Evolutionary conservation across 1,140 invertebrate species (phyloP).

Genomic region (Drosophila pruinosa): DNA sequence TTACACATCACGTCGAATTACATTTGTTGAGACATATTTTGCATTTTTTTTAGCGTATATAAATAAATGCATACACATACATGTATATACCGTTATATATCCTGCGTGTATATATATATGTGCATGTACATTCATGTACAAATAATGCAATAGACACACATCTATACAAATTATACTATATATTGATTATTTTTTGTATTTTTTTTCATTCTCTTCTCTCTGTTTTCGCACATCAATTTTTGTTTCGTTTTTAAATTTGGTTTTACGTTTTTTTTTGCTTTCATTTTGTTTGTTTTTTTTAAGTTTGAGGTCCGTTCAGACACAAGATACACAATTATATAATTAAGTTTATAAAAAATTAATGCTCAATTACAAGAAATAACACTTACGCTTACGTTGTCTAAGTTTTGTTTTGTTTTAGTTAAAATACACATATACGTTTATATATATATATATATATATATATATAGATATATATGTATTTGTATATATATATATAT

Average conservation of each 20-base stretch:
- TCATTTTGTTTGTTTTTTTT: slow-evolving; percentile 24
- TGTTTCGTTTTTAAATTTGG: slow-evolving; percentile 18
- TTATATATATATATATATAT: slow-evolving; percentile 16
- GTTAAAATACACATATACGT: slow-evolving; percentile 58
- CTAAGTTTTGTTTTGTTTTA: slow-evolving; percentile 54
- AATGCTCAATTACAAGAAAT: slow-evolving; percentile 80
- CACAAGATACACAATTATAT: slow-evolving; percentile 71
- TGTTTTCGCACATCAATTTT: slow-evolving; percentile 45
- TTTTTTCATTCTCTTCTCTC: slow-evolving; percentile 45
- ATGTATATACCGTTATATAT: slow-evolving; percentile 48
- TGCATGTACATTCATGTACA: slow-evolving; percentile 71
- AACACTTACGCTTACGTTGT: slow-evolving; percentile 76
- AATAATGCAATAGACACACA: slow-evolving; percentile 81
- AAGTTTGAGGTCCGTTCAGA: slow-evolving; percentile 80
- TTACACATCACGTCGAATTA: slow-evolving; percentile 81
- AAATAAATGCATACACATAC: slow-evolving; percentile 61
- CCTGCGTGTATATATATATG: slow-evolving; percentile 24
- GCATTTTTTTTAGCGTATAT: slow-evolving; percentile 65
- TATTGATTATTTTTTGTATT: slow-evolving; percentile 64
- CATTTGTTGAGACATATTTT: slow-evolving; percentile 58
- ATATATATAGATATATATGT: slow-evolving; percentile 8
- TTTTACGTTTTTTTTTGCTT: slow-evolving; percentile 27
- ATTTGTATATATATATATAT: neutral
- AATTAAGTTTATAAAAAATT: slow-evolving; percentile 69
- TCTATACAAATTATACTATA: slow-evolving; percentile 81